These are phyloP conservation scores for Dusona sp. DNA, from an alignment of 2,888 invertebrate genomes.

Conservation along the genomic window DNA sequence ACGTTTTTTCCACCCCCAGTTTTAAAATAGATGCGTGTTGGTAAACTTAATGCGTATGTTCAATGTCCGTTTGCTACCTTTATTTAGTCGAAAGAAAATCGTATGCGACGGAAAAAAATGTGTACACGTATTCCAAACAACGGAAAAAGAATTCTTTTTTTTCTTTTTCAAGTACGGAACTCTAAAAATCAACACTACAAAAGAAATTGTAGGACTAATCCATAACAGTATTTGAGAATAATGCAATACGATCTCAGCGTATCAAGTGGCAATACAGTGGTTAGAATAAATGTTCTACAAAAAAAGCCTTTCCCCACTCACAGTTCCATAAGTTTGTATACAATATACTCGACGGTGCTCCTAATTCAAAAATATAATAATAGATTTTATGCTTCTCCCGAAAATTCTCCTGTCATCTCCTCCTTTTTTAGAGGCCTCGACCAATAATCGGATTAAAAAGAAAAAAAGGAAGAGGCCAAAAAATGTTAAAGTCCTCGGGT, in stretches of 20 bases:
- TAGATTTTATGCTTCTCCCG: constrained; percentile 50
- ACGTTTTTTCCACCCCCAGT: too few relatives aligned
- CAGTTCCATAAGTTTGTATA: constrained; percentile 39
- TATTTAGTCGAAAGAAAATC: too few relatives aligned
- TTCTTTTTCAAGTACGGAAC: too few relatives aligned
- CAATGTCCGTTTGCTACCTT: too few relatives aligned
- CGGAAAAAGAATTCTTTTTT: too few relatives aligned
- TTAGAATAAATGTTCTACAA: background rate
- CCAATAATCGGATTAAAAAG: constrained; percentile 50
- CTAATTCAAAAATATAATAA: constrained; percentile 58
- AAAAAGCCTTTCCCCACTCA: constrained; percentile 15
- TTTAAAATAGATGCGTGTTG: too few relatives aligned
- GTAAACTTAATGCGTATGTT: too few relatives aligned
- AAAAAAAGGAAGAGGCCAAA: constrained; percentile 8
- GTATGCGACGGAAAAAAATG: too few relatives aligned
- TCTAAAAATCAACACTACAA: too few relatives aligned
- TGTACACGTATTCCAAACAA: too few relatives aligned
- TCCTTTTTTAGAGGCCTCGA: constrained; percentile 47
- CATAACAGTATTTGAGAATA: background rate
- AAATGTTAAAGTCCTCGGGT: constrained; percentile 44
- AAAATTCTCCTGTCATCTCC: constrained; percentile 35
- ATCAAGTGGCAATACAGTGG: background rate
- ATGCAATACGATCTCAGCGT: background rate
- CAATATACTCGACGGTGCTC: constrained; percentile 16
- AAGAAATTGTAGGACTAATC: too few relatives aligned